Conservation (phyloP, 2,113 vertebrate species). For the Lasiurus borealis region DNA sequence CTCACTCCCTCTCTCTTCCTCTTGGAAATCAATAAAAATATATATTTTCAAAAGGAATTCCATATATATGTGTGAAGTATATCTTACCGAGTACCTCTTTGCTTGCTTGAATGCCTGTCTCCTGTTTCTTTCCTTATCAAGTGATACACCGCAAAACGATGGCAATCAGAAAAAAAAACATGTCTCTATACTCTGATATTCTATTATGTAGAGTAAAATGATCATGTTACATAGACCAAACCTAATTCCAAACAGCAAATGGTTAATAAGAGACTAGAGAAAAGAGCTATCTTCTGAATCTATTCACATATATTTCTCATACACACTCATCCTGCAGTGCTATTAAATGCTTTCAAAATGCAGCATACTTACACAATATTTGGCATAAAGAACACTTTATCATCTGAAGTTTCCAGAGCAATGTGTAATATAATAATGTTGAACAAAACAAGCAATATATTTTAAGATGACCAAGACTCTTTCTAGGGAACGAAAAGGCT, state of each 20-base stretch:
- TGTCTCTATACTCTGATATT: not conserved
- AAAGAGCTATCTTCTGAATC: not conserved
- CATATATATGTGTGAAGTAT: not conserved
- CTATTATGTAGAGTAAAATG: not conserved
- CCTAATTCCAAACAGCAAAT: conserved; percentile 13
- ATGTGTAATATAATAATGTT: conserved; percentile 40
- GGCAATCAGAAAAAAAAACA: not conserved
- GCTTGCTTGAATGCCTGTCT: not conserved
- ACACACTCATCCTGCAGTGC: not conserved
- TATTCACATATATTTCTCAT: conserved; percentile 11
- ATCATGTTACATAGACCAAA: not conserved
- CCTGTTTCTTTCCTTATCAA: not conserved
- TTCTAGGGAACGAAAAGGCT: conserved; percentile 41
- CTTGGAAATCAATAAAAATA: too few species aligned
- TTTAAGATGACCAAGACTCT: conserved; percentile 10
- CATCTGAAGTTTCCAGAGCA: not conserved
- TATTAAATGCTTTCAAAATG: conserved; percentile 24
- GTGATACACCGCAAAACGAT: not conserved
- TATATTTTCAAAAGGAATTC: not conserved
- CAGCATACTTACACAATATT: not conserved
- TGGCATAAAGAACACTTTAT: not conserved
- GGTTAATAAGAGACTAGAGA: not conserved
- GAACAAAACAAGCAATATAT: conserved; percentile 55
- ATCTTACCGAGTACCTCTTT: conserved; percentile 29
- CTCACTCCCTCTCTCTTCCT: too few species aligned